These are phyloP conservation scores for Drosophila saltans DNA, from an alignment of 1,140 invertebrate species.

Conservation along the genomic window DNA sequence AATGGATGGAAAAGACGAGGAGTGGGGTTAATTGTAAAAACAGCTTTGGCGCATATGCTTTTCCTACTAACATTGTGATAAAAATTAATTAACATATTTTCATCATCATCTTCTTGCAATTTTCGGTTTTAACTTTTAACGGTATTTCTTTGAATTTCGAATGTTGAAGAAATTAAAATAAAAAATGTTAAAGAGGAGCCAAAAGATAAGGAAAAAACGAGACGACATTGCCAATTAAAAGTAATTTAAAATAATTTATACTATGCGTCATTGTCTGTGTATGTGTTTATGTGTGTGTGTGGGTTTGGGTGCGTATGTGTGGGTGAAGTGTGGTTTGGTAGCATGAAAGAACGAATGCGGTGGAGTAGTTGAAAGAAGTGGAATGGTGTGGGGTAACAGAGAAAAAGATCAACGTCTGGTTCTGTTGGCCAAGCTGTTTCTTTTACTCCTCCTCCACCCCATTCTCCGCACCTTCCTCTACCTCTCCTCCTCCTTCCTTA, in stretches of 20 bases:
- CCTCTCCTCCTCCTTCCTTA: background rate
- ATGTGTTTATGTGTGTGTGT: constrained; percentile 10
- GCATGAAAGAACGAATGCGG: background rate
- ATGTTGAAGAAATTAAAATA: constrained; percentile 47
- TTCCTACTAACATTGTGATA: no score
- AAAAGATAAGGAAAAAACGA: constrained; percentile 20
- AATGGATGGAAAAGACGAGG: no score
- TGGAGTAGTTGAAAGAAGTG: no score
- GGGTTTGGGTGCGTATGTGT: constrained; percentile 22
- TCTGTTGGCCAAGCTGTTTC: constrained; percentile 32
- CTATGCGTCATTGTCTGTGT: constrained; percentile 57
- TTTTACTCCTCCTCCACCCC: background rate
- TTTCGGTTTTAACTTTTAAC: background rate
- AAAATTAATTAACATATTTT: no score
- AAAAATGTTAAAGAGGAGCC: constrained; percentile 54
- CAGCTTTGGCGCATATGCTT: no score
- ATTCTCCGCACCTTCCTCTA: background rate
- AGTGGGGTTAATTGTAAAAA: no score
- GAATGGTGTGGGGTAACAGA: no score
- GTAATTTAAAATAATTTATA: constrained; percentile 80
- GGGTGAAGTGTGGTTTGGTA: constrained; percentile 21
- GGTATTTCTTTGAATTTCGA: background rate
- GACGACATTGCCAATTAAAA: constrained; percentile 75
- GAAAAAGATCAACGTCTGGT: background rate
- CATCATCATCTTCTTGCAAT: background rate